Conservation (phyloP, 2,113 vertebrate species). For the Peromyscus californicus region DNA sequence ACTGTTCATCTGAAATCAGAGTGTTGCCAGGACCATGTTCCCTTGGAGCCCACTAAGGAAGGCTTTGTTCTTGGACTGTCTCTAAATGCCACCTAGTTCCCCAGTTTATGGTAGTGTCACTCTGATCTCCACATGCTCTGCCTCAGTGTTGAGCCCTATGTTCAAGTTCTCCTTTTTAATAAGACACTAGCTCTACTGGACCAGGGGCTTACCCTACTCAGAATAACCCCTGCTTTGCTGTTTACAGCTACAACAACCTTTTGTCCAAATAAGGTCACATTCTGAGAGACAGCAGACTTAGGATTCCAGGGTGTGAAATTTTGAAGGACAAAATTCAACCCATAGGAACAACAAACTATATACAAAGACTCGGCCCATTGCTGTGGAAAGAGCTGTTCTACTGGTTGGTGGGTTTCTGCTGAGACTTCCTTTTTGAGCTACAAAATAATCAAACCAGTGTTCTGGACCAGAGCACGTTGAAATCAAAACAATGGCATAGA, state of each 20-base stretch:
- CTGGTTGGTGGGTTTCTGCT: not conserved
- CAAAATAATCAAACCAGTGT: conserved; percentile 55
- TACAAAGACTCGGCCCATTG: not conserved
- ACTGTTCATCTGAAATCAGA: not conserved
- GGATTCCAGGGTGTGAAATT: not conserved
- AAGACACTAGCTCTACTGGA: not conserved
- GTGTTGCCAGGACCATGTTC: not conserved
- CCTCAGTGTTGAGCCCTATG: not conserved
- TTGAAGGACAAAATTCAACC: conserved; percentile 12
- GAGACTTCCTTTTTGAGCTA: conserved; percentile 23
- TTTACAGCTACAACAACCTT: not conserved
- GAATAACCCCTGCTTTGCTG: not conserved
- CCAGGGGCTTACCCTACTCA: not conserved
- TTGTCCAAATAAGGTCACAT: conserved; percentile 42
- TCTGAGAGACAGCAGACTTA: conserved; percentile 1
- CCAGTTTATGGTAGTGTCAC: not conserved
- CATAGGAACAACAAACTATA: conserved; percentile 24
- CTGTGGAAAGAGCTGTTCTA: not conserved
- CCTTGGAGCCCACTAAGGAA: not conserved
- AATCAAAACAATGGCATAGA: conserved; percentile 55
- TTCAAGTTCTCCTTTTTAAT: conserved; percentile 1
- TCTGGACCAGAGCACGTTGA: conserved; percentile 15
- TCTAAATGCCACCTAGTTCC: not conserved
- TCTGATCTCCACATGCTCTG: not conserved
- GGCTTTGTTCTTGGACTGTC: not conserved